Percentiles rank a stretch among this genome's conserved stretches.
phyloP scores from a whole-genome alignment of 2,888 invertebrate genomes.

The Merodon equestris region DNA sequence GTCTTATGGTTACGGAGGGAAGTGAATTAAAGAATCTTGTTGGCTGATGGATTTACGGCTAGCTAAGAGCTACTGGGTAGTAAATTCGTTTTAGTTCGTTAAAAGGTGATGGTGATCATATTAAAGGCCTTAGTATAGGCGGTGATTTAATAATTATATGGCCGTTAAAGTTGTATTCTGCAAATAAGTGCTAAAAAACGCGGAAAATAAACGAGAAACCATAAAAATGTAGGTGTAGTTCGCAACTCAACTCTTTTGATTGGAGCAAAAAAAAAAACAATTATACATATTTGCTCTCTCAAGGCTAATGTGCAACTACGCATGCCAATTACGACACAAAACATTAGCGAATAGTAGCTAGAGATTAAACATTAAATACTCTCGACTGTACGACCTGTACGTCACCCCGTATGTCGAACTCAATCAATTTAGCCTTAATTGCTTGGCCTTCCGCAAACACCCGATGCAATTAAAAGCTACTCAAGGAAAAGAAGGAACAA shows the following conservation, averaged over 20 bases:
- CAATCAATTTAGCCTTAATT: slow-evolving; percentile 54
- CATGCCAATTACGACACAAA: slow-evolving; percentile 24
- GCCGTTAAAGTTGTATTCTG: no score
- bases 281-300: background rate
- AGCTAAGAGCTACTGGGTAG: slow-evolving; percentile 24
- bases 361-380: no score
- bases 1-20: slow-evolving; percentile 4
- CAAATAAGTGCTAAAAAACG: no score
- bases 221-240: background rate
- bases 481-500: background rate
- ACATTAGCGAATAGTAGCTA: slow-evolving; percentile 4
- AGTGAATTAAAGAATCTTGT: slow-evolving; percentile 56
- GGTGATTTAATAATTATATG: no score
- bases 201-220: no score
- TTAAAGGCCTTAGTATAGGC: no score
- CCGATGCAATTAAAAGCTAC: slow-evolving; percentile 33
- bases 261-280: background rate
- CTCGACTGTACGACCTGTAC: slow-evolving; percentile 27
- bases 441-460: background rate
- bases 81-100: slow-evolving; percentile 50
- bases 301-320: background rate
- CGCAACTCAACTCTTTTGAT: slow-evolving; percentile 1
- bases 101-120: slow-evolving; percentile 7
- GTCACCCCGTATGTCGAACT: slow-evolving; percentile 49
- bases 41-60: slow-evolving; percentile 48